Evolutionary conservation across 2,113 vertebrate genomes (phyloP).

Genomic region (Halcyon senegalensis): DNA sequence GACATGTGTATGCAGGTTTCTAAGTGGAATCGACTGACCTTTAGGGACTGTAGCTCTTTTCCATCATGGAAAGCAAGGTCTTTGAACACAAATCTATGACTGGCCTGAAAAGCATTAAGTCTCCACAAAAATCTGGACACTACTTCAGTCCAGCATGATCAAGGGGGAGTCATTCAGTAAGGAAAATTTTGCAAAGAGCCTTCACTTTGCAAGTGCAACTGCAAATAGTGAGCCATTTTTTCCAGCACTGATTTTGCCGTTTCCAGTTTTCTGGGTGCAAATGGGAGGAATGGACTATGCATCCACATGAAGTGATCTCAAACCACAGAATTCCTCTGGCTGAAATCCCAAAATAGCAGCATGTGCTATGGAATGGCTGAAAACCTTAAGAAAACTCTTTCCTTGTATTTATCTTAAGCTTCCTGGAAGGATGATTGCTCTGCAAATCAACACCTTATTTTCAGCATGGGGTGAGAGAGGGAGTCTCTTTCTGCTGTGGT

Average conservation of each 20-base stretch:
- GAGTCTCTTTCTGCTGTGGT: neutral
- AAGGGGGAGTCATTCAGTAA: neutral
- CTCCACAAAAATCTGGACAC: neutral
- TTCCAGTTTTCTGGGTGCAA: neutral
- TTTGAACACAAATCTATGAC: neutral
- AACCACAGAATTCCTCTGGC: neutral
- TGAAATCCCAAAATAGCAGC: neutral
- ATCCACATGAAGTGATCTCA: neutral
- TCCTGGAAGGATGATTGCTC: neutral
- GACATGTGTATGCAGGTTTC: neutral
- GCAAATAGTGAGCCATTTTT: neutral
- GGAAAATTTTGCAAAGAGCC: neutral
- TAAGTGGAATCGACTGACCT: neutral
- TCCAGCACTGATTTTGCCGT: neutral
- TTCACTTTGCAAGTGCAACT: neutral
- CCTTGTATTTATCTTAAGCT: neutral
- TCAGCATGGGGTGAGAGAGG: neutral
- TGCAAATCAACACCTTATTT: neutral
- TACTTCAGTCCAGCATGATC: neutral
- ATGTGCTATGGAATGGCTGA: neutral
- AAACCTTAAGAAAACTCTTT: neutral
- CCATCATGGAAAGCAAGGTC: neutral
- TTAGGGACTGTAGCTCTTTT: neutral
- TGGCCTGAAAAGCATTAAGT: neutral
- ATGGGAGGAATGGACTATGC: neutral